Evolutionary conservation across 2,888 invertebrate genomes (phyloP).

Genomic region (Athripsodes cinereus): DNA sequence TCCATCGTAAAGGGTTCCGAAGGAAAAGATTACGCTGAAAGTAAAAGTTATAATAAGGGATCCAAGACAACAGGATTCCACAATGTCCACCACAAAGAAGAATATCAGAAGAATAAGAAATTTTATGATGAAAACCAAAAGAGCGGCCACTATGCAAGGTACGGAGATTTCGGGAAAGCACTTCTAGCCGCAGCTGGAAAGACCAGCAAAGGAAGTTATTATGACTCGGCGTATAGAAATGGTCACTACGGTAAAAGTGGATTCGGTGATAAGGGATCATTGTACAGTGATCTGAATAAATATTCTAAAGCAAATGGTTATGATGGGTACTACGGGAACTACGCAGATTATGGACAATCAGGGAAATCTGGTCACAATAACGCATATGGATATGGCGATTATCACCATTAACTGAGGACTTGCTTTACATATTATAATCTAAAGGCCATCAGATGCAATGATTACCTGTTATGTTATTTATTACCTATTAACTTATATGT

Average conservation of each 20-base stretch:
- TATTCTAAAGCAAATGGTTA: slow-evolving; percentile 45
- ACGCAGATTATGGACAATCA: slow-evolving; percentile 30
- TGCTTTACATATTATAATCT: too few species aligned
- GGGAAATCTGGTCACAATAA: slow-evolving; percentile 31
- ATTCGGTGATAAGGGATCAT: slow-evolving; percentile 46
- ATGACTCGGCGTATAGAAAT: slow-evolving; percentile 41
- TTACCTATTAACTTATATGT: slow-evolving; percentile 75
- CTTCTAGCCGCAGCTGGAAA: slow-evolving; percentile 43
- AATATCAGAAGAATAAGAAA: slow-evolving; percentile 54
- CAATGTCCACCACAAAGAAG: slow-evolving; percentile 54
- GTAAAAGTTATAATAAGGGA: slow-evolving; percentile 49
- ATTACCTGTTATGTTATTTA: too few species aligned
- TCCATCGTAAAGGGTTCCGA: slow-evolving; percentile 39
- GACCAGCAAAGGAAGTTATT: slow-evolving; percentile 34
- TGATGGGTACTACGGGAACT: slow-evolving; percentile 33
- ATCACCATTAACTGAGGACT: not conserved
- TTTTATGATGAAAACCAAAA: slow-evolving; percentile 53
- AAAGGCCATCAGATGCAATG: too few species aligned
- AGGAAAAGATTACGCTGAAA: slow-evolving; percentile 41
- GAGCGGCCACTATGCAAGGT: slow-evolving; percentile 46
- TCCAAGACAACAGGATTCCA: slow-evolving; percentile 54
- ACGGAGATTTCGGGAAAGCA: slow-evolving; percentile 46
- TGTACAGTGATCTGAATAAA: slow-evolving; percentile 44
- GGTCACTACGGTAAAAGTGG: slow-evolving; percentile 46
- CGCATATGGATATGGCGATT: not conserved